Evolutionary conservation across 2,113 vertebrate genomes (phyloP).

Genomic region (Beaufortia kweichowensis): DNA sequence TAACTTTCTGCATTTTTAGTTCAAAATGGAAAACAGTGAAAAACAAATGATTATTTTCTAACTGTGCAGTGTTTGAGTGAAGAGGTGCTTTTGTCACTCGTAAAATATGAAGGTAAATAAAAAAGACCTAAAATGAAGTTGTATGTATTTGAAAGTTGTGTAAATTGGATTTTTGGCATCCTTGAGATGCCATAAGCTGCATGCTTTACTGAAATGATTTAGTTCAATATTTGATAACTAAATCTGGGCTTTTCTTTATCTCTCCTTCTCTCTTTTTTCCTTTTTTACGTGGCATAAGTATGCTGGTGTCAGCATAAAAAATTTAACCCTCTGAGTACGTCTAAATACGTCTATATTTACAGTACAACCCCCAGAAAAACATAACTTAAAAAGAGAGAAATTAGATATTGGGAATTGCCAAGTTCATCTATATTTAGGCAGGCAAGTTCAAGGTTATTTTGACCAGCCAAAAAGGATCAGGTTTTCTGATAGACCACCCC

Average conservation of each 20-base stretch:
- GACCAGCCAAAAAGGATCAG: constrained; percentile 39
- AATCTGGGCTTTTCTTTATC: constrained; percentile 86
- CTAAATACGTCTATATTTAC: constrained; percentile 89
- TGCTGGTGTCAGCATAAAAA: constrained; percentile 85
- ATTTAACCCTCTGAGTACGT: constrained; percentile 99
- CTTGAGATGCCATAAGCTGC: constrained; percentile 88
- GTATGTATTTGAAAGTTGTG: constrained; percentile 94
- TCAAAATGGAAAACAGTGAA: constrained; percentile 48
- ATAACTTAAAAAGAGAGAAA: constrained; percentile 34
- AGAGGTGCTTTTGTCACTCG: constrained; percentile 87
- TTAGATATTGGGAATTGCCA: constrained; percentile 56
- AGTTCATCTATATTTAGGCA: constrained; percentile 43
- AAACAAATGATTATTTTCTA: constrained; percentile 68
- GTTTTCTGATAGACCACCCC: constrained; percentile 41
- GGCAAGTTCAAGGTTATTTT: constrained; percentile 54
- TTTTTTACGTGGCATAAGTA: constrained; percentile 74
- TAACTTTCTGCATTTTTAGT: constrained; percentile 67
- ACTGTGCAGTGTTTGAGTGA: constrained; percentile 87
- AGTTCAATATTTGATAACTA: constrained; percentile 89
- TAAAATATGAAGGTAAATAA: constrained; percentile 86
- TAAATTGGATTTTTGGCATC: constrained; percentile 88
- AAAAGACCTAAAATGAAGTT: constrained; percentile 81
- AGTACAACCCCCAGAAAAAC: constrained; percentile 20
- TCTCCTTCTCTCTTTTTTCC: constrained; percentile 37
- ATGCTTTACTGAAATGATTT: constrained; percentile 94